Evolutionary conservation across 2,113 vertebrate species (phyloP).

Genomic region (Turnix velox): DNA sequence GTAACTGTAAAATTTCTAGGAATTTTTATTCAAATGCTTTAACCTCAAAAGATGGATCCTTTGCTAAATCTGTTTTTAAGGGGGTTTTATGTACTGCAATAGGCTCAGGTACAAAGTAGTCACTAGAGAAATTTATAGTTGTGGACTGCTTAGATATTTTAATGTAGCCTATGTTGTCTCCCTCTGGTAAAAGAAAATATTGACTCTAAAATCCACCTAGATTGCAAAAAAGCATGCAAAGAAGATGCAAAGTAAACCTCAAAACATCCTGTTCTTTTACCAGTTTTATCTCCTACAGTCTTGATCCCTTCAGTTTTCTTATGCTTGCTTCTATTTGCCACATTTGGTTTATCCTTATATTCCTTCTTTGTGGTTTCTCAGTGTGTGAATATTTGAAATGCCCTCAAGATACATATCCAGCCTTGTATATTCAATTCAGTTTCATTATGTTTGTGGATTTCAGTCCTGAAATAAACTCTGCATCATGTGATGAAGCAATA

Average conservation of each 20-base stretch:
- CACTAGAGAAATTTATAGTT: background rate
- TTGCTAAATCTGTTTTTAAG: background rate
- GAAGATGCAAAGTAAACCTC: background rate
- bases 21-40: background rate
- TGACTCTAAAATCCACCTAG: background rate
- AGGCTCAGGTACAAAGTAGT: background rate
- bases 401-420: conserved; percentile 49
- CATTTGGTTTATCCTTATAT: conserved; percentile 24
- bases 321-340: conserved; percentile 2
- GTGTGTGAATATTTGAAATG: conserved; percentile 47
- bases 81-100: background rate
- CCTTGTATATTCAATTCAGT: conserved; percentile 56
- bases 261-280: background rate
- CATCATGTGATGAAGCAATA: conserved; percentile 31
- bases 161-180: background rate
- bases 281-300: background rate
- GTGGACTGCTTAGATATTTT: background rate
- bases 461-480: conserved; percentile 57
- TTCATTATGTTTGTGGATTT: conserved; percentile 67
- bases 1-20: background rate
- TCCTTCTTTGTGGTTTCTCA: conserved; percentile 30
- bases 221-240: background rate
- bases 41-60: background rate
- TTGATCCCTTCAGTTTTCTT: conserved; percentile 5
- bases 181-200: background rate